Evolutionary conservation across 2,888 invertebrate species (phyloP).

Genomic region (Encarsia formosa): DNA sequence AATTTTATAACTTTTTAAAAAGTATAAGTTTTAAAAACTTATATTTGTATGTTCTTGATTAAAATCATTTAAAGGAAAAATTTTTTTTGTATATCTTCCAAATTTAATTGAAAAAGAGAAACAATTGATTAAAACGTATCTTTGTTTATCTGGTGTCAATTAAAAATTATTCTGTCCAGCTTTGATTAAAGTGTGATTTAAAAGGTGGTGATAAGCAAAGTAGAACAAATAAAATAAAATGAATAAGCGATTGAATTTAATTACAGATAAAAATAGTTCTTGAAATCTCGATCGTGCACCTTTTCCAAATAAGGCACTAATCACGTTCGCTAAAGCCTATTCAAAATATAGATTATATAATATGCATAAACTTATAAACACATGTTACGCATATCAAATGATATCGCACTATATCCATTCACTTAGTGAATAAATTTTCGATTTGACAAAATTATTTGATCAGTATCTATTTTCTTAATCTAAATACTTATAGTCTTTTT

Average conservation of each 20-base stretch:
- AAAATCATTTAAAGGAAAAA: too few relatives aligned
- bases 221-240: constrained; percentile 7
- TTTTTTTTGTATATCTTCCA: too few relatives aligned
- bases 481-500: constrained; percentile 19
- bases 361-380: constrained; percentile 23
- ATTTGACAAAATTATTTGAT: constrained; percentile 25
- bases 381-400: constrained; percentile 28
- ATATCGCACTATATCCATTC: constrained; percentile 22
- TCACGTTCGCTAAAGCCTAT: constrained; percentile 25
- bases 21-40: too few relatives aligned
- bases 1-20: too few relatives aligned
- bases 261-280: constrained; percentile 31
- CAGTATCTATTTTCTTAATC: constrained; percentile 24
- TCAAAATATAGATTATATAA: constrained; percentile 15
- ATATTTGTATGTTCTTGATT: too few relatives aligned
- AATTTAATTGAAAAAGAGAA: too few relatives aligned
- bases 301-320: constrained; percentile 23
- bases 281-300: constrained; percentile 15
- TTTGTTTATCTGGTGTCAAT: constrained; percentile 28
- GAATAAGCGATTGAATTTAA: constrained; percentile 36
- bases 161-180: constrained; percentile 23
- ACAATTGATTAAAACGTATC: not conserved
- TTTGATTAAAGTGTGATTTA: constrained; percentile 19
- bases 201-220: constrained; percentile 6
- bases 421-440: constrained; percentile 28